A percentile compares a stretch with the other conserved stretches of the same genome.
phyloP scores from a whole-genome alignment of 2,113 vertebrate species.

The Oncorhynchus keta region DNA sequence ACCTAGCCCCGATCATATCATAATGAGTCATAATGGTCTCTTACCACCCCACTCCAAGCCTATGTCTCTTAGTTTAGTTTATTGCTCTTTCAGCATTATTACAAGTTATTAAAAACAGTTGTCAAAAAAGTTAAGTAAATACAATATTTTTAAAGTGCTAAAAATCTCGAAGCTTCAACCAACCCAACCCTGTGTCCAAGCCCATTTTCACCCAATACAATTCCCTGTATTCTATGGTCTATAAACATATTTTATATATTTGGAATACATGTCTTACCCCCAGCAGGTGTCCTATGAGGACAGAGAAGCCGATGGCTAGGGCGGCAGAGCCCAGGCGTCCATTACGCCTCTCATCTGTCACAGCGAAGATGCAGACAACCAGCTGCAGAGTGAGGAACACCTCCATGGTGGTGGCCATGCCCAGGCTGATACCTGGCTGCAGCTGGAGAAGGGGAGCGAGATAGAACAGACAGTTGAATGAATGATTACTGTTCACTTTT shows the following conservation, averaged over 20 bases:
- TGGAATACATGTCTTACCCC: slow-evolving; percentile 78
- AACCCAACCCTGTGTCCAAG: too few species aligned
- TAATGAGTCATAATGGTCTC: too few species aligned
- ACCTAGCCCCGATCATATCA: too few species aligned
- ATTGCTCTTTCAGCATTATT: too few species aligned
- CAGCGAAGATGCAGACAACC: slow-evolving; percentile 89
- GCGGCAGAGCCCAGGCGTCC: slow-evolving; percentile 85
- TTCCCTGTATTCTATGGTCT: neutral
- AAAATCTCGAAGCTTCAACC: too few species aligned
- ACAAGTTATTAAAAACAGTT: too few species aligned
- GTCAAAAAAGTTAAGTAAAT: too few species aligned
- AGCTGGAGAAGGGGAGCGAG: slow-evolving; percentile 66
- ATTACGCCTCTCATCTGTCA: slow-evolving; percentile 87
- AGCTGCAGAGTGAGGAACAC: slow-evolving; percentile 92
- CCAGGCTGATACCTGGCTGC: slow-evolving; percentile 86
- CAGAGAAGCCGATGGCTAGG: slow-evolving; percentile 89
- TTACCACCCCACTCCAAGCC: too few species aligned
- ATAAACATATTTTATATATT: neutral
- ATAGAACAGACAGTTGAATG: neutral
- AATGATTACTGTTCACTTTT: too few species aligned
- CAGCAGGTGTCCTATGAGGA: slow-evolving; percentile 91
- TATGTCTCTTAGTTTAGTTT: too few species aligned
- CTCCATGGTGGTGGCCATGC: slow-evolving; percentile 92
- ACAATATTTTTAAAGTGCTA: too few species aligned
- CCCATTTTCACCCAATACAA: neutral